Evolutionary conservation across 1,140 invertebrate species (phyloP).

Genomic region (Eciton burchellii): DNA sequence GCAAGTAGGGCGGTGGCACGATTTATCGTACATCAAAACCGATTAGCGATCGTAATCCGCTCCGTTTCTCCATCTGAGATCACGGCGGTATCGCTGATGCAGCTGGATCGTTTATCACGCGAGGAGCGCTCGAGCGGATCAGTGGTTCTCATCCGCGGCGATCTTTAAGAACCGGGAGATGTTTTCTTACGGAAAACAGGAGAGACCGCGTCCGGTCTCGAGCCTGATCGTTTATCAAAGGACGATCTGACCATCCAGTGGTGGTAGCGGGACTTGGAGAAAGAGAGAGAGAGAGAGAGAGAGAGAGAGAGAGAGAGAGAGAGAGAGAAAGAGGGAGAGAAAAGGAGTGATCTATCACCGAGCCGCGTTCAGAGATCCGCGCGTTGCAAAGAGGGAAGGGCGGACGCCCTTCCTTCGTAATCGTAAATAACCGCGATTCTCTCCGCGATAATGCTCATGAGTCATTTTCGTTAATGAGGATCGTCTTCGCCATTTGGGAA

Average conservation of each 20-base stretch:
- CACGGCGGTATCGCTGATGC: constrained; percentile 61
- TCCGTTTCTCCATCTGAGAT: constrained; percentile 69
- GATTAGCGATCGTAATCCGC: constrained; percentile 70
- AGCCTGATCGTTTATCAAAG: constrained; percentile 70
- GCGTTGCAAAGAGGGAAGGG: background rate
- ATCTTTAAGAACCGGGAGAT: too few species aligned
- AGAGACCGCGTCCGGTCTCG: constrained; percentile 17
- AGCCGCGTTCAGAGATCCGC: constrained; percentile 34
- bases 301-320: too few species aligned
- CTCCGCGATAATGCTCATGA: constrained; percentile 30
- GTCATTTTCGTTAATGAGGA: constrained; percentile 59
- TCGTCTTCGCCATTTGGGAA: constrained; percentile 6
- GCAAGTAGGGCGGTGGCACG: constrained; percentile 56
- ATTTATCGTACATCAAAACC: constrained; percentile 69
- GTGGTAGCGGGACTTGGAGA: constrained; percentile 61
- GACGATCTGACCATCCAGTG: constrained; percentile 42
- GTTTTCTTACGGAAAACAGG: constrained; percentile 24
- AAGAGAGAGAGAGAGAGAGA: too few species aligned
- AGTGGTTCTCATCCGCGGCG: constrained; percentile 61
- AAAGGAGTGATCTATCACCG: constrained; percentile 54
- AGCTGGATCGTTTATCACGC: constrained; percentile 71
- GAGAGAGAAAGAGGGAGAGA: background rate
- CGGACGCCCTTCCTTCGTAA: constrained; percentile 41
- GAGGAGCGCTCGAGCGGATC: constrained; percentile 63
- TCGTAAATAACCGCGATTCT: constrained; percentile 37